Evolutionary conservation across 2,888 invertebrate genomes (phyloP).

Genomic region (Paralinhomoeus sp.): DNA sequence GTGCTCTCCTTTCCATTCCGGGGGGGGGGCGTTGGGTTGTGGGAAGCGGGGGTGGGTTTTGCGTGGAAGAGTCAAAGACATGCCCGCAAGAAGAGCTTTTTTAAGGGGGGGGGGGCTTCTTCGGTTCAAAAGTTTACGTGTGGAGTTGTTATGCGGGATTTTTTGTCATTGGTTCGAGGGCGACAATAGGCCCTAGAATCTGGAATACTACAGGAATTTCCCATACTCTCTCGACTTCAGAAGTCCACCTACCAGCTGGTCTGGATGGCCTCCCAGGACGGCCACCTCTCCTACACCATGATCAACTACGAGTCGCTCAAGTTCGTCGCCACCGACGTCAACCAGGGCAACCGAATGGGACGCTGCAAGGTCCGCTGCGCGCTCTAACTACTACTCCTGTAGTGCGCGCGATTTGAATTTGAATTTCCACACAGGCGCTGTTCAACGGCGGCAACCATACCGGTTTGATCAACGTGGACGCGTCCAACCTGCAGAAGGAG

Average conservation of each 20-base stretch:
- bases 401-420: background rate
- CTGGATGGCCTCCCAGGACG: background rate
- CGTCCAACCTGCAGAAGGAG: constrained; percentile 19
- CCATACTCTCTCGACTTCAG: too few species aligned
- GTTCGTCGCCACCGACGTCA: constrained; percentile 48
- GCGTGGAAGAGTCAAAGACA: background rate
- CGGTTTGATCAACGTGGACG: constrained; percentile 21
- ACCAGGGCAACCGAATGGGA: constrained; percentile 19
- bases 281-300: background rate
- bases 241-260: background rate
- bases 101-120: constrained; percentile 47
- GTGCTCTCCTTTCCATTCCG: background rate
- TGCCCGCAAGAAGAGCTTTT: background rate
- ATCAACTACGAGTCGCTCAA: constrained; percentile 34
- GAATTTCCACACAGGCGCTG: constrained; percentile 11
- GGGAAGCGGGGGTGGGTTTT: too few species aligned
- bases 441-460: constrained; percentile 26
- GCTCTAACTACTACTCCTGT: too few species aligned
- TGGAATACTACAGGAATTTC: too few species aligned
- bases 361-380: constrained; percentile 14
- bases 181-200: too few species aligned
- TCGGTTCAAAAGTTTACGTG: too few species aligned
- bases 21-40: too few species aligned
- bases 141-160: too few species aligned
- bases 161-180: too few species aligned